Percentiles rank a stretch among this genome's conserved stretches.
Conservation (phyloP, 1,140 invertebrate genomes). For the Bombyx mandarina region DNA sequence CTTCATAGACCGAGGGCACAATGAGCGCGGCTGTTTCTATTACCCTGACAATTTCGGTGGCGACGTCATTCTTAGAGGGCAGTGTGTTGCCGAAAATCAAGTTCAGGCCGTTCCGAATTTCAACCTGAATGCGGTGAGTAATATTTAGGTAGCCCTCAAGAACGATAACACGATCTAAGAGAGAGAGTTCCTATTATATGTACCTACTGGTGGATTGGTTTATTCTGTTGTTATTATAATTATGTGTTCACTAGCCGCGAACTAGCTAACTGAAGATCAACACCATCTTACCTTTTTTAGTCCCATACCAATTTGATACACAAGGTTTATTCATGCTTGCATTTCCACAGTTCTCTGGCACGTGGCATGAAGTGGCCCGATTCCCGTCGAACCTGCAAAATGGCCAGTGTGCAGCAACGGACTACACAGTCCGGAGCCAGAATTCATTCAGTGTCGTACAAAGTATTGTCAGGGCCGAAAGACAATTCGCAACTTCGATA, state of each 20-base stretch:
- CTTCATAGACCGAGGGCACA: slow-evolving; percentile 29
- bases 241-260: too few species aligned
- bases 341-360: slow-evolving; percentile 35
- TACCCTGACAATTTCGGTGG: slow-evolving; percentile 51
- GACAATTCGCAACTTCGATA: slow-evolving; percentile 15
- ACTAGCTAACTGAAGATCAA: too few species aligned
- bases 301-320: background rate
- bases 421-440: slow-evolving; percentile 9
- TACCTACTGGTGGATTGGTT: too few species aligned
- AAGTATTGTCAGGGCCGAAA: slow-evolving; percentile 34
- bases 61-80: slow-evolving; percentile 34
- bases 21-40: slow-evolving; percentile 44
- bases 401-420: slow-evolving; percentile 34
- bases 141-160: too few species aligned
- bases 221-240: too few species aligned
- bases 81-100: slow-evolving; percentile 25
- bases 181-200: too few species aligned
- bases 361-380: slow-evolving; percentile 46
- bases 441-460: slow-evolving; percentile 24
- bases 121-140: slow-evolving; percentile 26
- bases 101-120: slow-evolving; percentile 33
- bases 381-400: slow-evolving; percentile 46
- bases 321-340: background rate
- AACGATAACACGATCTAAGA: too few species aligned
- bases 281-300: too few species aligned